Evolutionary conservation across 1,140 invertebrate genomes (phyloP).

Genomic region (Babylonia areolata): DNA sequence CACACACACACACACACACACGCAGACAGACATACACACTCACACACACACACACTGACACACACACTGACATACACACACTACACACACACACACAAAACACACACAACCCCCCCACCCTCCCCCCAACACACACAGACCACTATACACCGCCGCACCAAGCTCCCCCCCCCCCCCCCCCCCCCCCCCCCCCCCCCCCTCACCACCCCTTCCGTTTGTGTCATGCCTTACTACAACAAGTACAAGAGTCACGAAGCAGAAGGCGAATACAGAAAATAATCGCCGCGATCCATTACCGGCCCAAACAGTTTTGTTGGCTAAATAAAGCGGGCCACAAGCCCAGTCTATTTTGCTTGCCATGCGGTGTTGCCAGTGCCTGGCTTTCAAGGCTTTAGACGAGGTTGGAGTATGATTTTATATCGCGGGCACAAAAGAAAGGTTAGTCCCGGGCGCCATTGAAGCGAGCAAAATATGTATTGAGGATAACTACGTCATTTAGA

Average conservation of each 20-base stretch:
- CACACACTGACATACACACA: too few relatives aligned
- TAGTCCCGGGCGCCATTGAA: slow-evolving; percentile 33
- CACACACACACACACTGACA: too few relatives aligned
- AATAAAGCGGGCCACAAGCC: neutral
- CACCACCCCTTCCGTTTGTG: too few relatives aligned
- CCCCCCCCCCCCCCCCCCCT: too few relatives aligned
- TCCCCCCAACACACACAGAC: too few relatives aligned
- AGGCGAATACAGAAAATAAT: neutral
- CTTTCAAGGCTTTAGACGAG: neutral
- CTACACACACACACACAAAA: too few relatives aligned
- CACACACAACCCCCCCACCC: too few relatives aligned
- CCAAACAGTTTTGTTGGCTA: neutral
- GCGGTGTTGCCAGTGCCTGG: neutral
- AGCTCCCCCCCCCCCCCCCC: too few relatives aligned
- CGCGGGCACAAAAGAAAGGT: slow-evolving; percentile 37
- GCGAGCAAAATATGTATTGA: slow-evolving; percentile 41
- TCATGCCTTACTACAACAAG: neutral
- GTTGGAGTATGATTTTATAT: slow-evolving; percentile 47
- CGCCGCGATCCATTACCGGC: neutral
- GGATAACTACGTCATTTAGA: slow-evolving; percentile 52
- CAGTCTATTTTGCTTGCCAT: slow-evolving; percentile 24
- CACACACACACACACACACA: too few relatives aligned
- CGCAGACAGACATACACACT: too few relatives aligned
- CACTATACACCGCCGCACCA: too few relatives aligned
- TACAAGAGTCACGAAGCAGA: neutral